Evolutionary conservation across 2,113 vertebrate genomes (phyloP), one percentile per base, ranked within the genome.

Genomic region (Tor tambroides): DNA sequence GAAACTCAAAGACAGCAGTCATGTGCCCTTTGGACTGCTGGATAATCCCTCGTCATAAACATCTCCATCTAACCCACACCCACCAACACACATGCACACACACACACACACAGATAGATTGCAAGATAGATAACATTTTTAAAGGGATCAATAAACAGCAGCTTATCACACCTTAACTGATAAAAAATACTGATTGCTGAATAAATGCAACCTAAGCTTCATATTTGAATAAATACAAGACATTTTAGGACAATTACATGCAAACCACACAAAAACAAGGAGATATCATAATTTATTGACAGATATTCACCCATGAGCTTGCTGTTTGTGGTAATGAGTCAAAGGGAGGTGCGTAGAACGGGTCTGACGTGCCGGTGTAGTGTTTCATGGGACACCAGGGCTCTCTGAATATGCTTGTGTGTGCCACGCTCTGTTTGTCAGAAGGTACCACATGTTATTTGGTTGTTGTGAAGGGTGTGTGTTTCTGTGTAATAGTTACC

Each of bases 31-130:
- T 93, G 93, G 94, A 95, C 94, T 87, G 92, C 89, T 89, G 92
- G 89, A 93, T 94, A 93, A 94, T 94, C 92, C 91, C 89, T 90
- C 51, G 86, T 91, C 93, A 92, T 95, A 95, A 95, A 95, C 90
- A 94, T 92, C 89, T 81, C 41, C 87, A 92, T 89, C 84, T 46
- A 65, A 80, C 63, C 80, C 69, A 83, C 63, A 81, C 77, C 87
- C 76, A 85, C 35, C 38, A 10, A 43, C 41, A 43, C 41, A 43
- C 9, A 43, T 43, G 9, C 41, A 43, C 2, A 9, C 41, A 43
- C 1, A 43, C 41, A 9, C 88, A 80, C 67, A 61, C 56, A 67
- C 19, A 51, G 49, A 32, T 21, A 19, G 77, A 84, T 85, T n/a
- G 54, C 38, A 85, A 78, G 51, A 80, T 35, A 84, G 51, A 80